These are phyloP conservation scores for Lysandra coridon DNA, from an alignment of 2,888 invertebrate genomes.

Conservation along the genomic window DNA sequence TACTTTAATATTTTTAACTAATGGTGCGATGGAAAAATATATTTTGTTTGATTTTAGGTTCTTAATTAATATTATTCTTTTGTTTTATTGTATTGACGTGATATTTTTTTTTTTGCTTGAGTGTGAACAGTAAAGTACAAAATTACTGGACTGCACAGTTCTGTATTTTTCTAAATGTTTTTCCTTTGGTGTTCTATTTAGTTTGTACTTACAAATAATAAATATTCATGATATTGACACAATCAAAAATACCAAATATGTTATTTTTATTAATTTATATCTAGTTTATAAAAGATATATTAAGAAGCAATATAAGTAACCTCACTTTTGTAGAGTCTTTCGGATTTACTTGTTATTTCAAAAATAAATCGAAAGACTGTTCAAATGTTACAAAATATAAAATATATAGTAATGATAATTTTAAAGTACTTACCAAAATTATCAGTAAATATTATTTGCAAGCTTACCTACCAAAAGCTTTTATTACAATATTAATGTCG, in stretches of 20 bases:
- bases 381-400: not conserved
- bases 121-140: too few species aligned
- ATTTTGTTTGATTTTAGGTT: not conserved
- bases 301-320: not conserved
- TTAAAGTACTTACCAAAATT: not conserved
- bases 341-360: not conserved
- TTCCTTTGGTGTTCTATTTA: not conserved
- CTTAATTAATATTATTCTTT: not conserved
- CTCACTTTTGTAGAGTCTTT: not conserved
- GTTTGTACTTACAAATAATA: not conserved
- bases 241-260: slow-evolving; percentile 9
- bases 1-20: not conserved
- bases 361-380: not conserved
- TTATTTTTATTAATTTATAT: not conserved
- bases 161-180: not conserved
- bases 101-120: not conserved
- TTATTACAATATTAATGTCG: too few species aligned
- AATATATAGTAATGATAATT: not conserved
- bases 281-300: not conserved
- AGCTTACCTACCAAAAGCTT: not conserved
- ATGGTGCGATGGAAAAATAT: not conserved
- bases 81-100: not conserved
- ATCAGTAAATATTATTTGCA: not conserved
- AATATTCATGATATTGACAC: not conserved
- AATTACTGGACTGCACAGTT: too few species aligned